Percentiles rank a stretch among this genome's conserved stretches.
Evolutionary conservation across 2,113 vertebrate species (phyloP).

Genomic region (Peromyscus polionotus): DNA sequence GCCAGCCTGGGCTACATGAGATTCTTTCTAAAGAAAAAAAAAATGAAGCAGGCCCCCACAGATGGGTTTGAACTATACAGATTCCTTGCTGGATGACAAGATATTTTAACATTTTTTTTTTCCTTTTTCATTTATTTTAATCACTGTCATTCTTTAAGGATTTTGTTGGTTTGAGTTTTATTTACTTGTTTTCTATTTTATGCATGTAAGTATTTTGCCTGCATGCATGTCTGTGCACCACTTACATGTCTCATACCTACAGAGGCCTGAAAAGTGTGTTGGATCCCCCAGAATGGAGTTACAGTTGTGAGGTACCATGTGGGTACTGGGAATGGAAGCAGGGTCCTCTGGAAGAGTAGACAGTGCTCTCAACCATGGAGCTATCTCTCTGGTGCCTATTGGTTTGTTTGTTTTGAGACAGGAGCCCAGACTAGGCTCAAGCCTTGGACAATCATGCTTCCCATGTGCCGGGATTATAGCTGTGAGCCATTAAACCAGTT

Average conservation of each 20-base stretch:
- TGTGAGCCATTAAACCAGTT: neutral
- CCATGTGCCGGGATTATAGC: neutral
- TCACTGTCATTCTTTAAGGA: neutral
- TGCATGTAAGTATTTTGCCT: neutral
- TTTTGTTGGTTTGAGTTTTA: neutral
- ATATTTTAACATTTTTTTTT: neutral
- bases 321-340: neutral
- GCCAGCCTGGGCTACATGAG: neutral
- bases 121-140: conserved; percentile 36
- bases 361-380: neutral
- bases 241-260: too few relatives aligned
- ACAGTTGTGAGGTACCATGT: neutral
- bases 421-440: neutral
- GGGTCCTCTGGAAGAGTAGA: neutral
- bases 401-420: neutral
- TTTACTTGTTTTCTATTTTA: neutral
- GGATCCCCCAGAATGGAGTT: neutral
- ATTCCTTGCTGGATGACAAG: conserved; percentile 11
- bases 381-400: neutral
- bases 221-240: neutral
- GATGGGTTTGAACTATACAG: neutral
- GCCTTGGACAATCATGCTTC: neutral
- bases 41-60: neutral
- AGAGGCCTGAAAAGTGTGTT: neutral
- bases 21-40: neutral